Conservation (phyloP, 1,140 invertebrate genomes). For the Aethina tumida region DNA sequence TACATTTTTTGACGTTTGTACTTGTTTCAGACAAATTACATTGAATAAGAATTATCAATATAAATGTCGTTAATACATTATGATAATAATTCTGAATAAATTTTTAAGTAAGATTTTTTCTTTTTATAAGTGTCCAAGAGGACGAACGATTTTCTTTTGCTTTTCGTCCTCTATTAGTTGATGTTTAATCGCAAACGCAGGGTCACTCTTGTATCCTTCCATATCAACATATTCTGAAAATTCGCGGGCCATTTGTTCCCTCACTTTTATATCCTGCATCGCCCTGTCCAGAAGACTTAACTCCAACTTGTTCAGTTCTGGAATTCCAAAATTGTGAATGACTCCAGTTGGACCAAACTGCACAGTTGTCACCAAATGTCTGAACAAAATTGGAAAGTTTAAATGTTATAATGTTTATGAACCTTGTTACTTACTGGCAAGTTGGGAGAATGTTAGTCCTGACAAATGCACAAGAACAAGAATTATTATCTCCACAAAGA, state of each 20-base stretch:
- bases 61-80: too few relatives aligned
- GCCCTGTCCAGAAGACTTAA: conserved; percentile 24
- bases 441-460: conserved; percentile 22
- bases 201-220: conserved; percentile 6
- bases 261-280: conserved; percentile 14
- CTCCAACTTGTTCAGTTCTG: conserved; percentile 23
- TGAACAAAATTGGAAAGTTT: conserved; percentile 7
- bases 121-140: too few relatives aligned
- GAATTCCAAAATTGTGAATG: conserved; percentile 30
- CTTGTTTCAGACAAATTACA: too few relatives aligned
- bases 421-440: conserved; percentile 30
- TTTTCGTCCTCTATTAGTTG: conserved; percentile 13
- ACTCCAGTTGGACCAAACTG: conserved; percentile 27
- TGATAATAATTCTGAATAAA: too few relatives aligned
- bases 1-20: too few relatives aligned
- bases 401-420: too few relatives aligned
- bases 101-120: too few relatives aligned
- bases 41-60: too few relatives aligned
- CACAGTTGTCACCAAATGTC: conserved; percentile 27
- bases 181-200: conserved; percentile 10
- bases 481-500: conserved; percentile 25
- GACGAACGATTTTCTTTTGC: too few relatives aligned
- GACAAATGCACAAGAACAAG: conserved; percentile 24
- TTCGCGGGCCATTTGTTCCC: conserved; percentile 27
- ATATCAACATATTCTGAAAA: conserved; percentile 18